Base-by-base conservation (phyloP, 2,797 vertebrate genomes). In the Tapera naevia region DNA sequence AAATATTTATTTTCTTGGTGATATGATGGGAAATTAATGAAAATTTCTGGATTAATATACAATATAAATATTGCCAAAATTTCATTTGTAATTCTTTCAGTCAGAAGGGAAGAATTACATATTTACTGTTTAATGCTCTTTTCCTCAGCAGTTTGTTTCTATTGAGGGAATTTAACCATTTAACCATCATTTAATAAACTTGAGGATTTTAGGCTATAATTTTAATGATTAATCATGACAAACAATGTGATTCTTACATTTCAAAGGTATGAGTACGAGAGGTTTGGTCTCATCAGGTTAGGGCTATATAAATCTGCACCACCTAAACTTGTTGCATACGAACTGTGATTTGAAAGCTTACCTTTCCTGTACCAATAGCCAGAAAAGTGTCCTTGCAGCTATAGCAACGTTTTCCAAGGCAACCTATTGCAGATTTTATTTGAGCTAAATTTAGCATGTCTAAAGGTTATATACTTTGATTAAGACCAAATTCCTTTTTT, bases 331-430 rank as follows among this genome's bases (percentile, higher is more conserved):
- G 46, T 57, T 96, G 88, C 80, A 50, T 73, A 67, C 17, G 17
- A 53, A 87, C 27, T 94, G 70, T 82, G 89, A 71, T 94, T 53
- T 86, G 86, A 91, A 97, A 97, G 83, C 86, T 97, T 97, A 97
- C 95, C 97, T 98, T 97, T 92, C 89, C 51, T 35, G 76, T 91
- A 83, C 72, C 91, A 91, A 86, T 95, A 96, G 94, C 89, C 95
- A 97, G 94, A 97, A 96, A 97, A 81, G 74, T 97, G 88, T 97
- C 96, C 94, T 95, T 97, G 98, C 97, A 98, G 95, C 97, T 98
- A 98, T 98, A 97, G 98, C 97, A 98, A 98, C 97, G 6, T 97
- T 98, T 98, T 97, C 98, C 98, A 98, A 97, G 97, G 97, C 97
- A 98, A 98, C 97, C 92, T 92, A 89, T 83, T 90, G 35, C 95